phyloP scores from a whole-genome alignment of 2,113 vertebrate species.

The Eulemur rufifrons region DNA sequence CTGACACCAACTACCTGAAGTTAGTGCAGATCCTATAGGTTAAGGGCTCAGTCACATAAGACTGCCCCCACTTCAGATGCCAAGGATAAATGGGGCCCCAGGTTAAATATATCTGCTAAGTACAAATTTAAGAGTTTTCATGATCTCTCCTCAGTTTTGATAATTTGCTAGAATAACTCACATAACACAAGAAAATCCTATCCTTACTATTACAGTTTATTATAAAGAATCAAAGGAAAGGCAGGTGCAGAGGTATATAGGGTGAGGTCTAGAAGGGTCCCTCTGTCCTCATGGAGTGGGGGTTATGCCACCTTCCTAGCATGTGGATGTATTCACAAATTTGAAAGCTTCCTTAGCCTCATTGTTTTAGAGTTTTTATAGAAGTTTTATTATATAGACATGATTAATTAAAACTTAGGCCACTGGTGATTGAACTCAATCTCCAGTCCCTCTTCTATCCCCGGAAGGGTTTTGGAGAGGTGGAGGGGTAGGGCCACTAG shows the following conservation, averaged over 20 bases:
- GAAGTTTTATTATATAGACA: not conserved
- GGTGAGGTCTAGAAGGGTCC: too few relatives aligned
- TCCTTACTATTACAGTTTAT: not conserved
- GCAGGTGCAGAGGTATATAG: not conserved
- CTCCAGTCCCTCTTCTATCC: not conserved
- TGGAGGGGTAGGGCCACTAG: not conserved
- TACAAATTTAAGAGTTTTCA: not conserved
- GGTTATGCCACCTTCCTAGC: accelerated
- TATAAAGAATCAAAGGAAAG: not conserved
- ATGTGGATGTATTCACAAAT: not conserved
- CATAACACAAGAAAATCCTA: not conserved
- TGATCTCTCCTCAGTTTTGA: not conserved
- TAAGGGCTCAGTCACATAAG: not conserved
- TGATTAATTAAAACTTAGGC: not conserved
- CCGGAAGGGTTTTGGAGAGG: too few relatives aligned
- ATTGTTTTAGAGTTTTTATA: not conserved
- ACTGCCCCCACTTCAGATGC: not conserved
- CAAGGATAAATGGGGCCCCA: not conserved
- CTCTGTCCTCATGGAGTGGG: too few relatives aligned
- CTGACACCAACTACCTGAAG: not conserved
- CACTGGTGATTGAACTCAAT: not conserved
- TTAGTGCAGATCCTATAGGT: accelerated
- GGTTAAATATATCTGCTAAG: not conserved
- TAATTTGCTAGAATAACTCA: not conserved
- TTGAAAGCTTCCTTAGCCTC: not conserved